These are phyloP conservation scores for Rhopalosiphum nymphaeae DNA, from an alignment of 2,888 invertebrate species.

Conservation along the genomic window DNA sequence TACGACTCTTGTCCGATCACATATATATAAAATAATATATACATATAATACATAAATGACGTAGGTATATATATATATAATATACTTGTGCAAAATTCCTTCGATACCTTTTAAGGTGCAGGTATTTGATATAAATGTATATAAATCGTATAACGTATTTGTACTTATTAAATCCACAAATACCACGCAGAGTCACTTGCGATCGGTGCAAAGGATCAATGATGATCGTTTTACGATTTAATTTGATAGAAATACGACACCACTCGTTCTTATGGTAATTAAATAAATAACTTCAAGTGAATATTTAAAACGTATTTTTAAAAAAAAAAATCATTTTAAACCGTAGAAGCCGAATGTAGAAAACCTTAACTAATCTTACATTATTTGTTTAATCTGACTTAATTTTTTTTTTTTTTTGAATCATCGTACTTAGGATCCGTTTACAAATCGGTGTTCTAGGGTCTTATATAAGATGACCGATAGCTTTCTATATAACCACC, in stretches of 20 bases:
- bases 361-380: neutral
- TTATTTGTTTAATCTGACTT: neutral
- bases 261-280: neutral
- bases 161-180: neutral
- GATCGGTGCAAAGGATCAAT: neutral
- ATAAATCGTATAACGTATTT: neutral
- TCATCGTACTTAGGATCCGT: neutral
- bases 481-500: neutral
- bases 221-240: neutral
- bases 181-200: neutral
- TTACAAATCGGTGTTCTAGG: neutral
- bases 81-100: slow-evolving; percentile 28
- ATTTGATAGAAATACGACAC: neutral
- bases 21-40: neutral
- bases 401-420: neutral
- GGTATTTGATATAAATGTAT: neutral
- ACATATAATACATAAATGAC: neutral
- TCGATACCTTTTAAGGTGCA: slow-evolving; percentile 44
- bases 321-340: neutral
- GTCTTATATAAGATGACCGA: too few species aligned
- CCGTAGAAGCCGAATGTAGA: neutral
- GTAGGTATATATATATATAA: neutral
- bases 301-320: neutral
- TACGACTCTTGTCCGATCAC: neutral
- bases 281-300: neutral